Conservation (phyloP, 2,113 vertebrate species). For the Trochalopteron elliotii region DNA sequence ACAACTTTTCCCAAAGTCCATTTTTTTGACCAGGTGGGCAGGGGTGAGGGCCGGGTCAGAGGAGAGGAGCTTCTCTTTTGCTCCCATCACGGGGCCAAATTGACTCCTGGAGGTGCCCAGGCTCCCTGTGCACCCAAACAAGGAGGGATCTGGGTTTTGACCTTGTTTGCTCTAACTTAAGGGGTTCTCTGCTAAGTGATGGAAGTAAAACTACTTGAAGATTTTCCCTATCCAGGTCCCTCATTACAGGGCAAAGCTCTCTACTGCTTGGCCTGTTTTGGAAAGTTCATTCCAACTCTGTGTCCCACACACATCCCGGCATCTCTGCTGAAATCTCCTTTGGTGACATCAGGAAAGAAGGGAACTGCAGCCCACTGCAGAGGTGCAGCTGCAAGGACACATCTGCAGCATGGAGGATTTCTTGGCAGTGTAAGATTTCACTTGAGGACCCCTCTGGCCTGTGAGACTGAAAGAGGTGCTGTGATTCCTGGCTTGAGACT, state of each 20-base stretch:
- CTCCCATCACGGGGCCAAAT: neutral
- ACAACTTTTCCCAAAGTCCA: neutral
- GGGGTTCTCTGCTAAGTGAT: neutral
- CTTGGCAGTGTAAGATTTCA: neutral
- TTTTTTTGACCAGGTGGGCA: fast-evolving
- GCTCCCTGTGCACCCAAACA: neutral
- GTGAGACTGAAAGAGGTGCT: neutral
- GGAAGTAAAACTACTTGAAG: neutral
- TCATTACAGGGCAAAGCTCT: neutral
- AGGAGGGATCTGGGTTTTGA: neutral
- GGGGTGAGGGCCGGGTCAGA: neutral
- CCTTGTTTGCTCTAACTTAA: neutral
- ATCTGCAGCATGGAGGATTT: neutral
- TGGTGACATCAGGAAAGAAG: neutral
- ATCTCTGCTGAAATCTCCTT: neutral
- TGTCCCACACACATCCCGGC: neutral
- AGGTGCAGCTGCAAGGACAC: neutral
- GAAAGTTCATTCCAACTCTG: neutral
- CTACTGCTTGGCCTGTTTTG: neutral
- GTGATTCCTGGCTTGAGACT: neutral
- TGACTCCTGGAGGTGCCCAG: neutral
- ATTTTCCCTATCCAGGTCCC: neutral
- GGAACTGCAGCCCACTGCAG: neutral
- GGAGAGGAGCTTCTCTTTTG: neutral
- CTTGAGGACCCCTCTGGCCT: neutral